Evolutionary conservation across 2,888 invertebrate genomes (phyloP), one percentile per base, ranked within the genome.

Genomic region (Drosophila borealis): DNA sequence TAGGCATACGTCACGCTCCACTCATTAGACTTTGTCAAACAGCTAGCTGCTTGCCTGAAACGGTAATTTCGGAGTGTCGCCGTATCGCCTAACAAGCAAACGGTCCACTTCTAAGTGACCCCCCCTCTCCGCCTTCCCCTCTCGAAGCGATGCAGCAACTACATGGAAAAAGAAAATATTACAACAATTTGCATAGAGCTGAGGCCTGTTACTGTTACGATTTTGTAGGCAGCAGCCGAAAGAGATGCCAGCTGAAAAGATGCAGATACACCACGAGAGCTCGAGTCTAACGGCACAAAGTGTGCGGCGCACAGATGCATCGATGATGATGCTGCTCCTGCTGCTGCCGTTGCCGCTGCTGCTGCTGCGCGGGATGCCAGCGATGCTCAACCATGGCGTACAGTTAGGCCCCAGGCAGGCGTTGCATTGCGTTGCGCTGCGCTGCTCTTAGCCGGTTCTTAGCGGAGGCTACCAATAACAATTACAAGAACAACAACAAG

Each of bases 181-280:
- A 76, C 88, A 83, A 88, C 89, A 79, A 83, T 83, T 83, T 83
- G 83, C 83, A 83, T 83, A 73, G 60, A 51, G 56, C 69, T 44
- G 33, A 81, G 78, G 89, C 81, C 89, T 74, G 82, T 89, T 82
- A 78, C 86, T 81, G 83, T 81, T 85, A 88, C 86, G 80, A 85
- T 85, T 81, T 60, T 66, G 62, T 67, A 78, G 46, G 72, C 55
- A 57, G 67, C 56, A 61, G 80, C 55, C 44, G 39, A 39, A 51
- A 21, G 59, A 62, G 56, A 39, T 55, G 36, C 55, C 62, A 49
- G 70, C 81, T 84, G 67, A 67, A 85, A 75, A 89, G 81, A 89
- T 82, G 81, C 88, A 85, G 82, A 83, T 83, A 83, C 45, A 82
- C 82, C 75, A 81, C 82, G 36, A 70, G 63, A 62, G 60, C 60